Percentiles rank a stretch among this genome's conserved stretches.
phyloP scores from a whole-genome alignment of 2,113 vertebrate species.

The Conger conger region DNA sequence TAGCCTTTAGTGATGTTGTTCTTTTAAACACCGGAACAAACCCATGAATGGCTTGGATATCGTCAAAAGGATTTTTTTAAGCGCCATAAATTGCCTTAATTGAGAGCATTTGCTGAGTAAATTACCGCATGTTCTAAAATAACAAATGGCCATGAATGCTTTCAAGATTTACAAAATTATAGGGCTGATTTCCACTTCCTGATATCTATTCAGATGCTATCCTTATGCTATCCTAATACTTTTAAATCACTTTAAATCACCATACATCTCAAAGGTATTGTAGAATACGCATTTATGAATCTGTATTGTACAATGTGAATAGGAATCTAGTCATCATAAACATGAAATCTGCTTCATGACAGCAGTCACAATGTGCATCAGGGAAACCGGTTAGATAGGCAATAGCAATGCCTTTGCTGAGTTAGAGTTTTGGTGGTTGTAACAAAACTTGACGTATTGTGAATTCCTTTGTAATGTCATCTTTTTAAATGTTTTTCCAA shows the following conservation, averaged over 20 bases:
- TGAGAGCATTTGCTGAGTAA: too few relatives aligned
- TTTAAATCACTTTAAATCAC: not conserved
- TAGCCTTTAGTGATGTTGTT: not conserved
- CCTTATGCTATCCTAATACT: not conserved
- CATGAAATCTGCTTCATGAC: not conserved
- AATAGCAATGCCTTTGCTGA: constrained; percentile 5
- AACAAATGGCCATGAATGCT: not conserved
- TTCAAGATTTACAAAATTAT: not conserved
- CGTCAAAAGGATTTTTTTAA: not conserved
- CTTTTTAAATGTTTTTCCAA: constrained; percentile 22
- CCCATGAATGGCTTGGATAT: not conserved
- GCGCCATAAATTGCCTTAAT: not conserved
- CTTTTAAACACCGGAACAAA: not conserved
- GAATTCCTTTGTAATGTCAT: constrained; percentile 31
- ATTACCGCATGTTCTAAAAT: too few relatives aligned
- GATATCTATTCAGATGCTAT: not conserved
- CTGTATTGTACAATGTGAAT: not conserved
- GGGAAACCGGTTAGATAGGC: too few relatives aligned
- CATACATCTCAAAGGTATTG: not conserved
- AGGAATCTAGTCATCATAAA: not conserved
- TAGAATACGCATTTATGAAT: not conserved
- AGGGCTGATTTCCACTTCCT: not conserved
- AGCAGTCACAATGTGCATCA: not conserved
- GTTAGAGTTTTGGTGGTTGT: constrained; percentile 21
- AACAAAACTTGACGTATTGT: constrained; percentile 25